Percentiles rank a stretch among this genome's conserved stretches.
phyloP scores from a whole-genome alignment of 2,797 vertebrate genomes.

The Triplophysa bombifrons region DNA sequence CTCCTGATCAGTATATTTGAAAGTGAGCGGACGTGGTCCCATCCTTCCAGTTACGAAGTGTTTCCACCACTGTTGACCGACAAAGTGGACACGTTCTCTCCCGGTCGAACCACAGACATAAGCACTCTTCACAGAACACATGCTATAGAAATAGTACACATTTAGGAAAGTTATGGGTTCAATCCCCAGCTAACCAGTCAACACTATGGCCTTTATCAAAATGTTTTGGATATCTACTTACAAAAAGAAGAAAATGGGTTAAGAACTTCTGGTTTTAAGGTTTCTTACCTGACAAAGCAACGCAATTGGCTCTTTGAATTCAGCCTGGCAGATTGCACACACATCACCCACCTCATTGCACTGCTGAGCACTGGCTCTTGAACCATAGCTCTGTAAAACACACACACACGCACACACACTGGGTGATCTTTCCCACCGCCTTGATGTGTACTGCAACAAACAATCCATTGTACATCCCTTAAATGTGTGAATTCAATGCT shows the following conservation, averaged over 20 bases:
- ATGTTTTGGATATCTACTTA: not conserved
- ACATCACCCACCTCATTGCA: slow-evolving; percentile 93
- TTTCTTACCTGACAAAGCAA: slow-evolving; percentile 91
- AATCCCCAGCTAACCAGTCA: not conserved
- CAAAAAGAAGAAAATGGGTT: not conserved
- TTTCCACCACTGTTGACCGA: slow-evolving; percentile 87
- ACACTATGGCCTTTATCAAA: not conserved
- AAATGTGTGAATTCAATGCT: not conserved
- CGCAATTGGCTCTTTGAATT: slow-evolving; percentile 92
- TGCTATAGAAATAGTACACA: slow-evolving; percentile 76
- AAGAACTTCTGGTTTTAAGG: not conserved
- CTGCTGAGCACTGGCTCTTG: slow-evolving; percentile 91
- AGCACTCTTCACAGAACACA: slow-evolving; percentile 96
- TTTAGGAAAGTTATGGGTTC: not conserved
- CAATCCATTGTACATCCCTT: not conserved
- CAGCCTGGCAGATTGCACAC: slow-evolving; percentile 95
- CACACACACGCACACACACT: not conserved
- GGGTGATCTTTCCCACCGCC: not conserved
- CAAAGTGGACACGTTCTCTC: slow-evolving; percentile 95
- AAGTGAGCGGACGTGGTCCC: slow-evolving; percentile 96
- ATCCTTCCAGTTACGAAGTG: slow-evolving; percentile 94
- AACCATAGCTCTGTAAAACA: slow-evolving; percentile 84
- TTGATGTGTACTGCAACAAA: no score
- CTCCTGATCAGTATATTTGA: slow-evolving; percentile 86
- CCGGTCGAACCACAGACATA: slow-evolving; percentile 95